Evolutionary conservation across 1,140 invertebrate species (phyloP).

Genomic region (Caenorhabditis briggsae): DNA sequence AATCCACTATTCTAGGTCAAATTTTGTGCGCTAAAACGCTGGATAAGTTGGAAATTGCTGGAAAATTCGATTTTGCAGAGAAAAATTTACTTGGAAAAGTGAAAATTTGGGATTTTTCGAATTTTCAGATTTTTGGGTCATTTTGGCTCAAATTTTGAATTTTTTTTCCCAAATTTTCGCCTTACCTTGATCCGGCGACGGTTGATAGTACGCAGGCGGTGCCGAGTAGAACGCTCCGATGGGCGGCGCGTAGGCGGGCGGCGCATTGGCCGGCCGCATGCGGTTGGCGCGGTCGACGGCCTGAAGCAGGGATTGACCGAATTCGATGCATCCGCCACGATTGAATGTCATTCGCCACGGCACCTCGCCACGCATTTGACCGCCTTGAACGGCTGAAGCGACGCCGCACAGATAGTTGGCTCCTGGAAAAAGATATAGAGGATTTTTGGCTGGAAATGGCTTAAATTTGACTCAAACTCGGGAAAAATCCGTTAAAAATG

Average conservation of each 20-base stretch:
- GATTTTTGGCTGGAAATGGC: neutral
- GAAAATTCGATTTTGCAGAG: no score
- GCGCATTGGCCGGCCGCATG: conserved; percentile 57
- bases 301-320: conserved; percentile 92
- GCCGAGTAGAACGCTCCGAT: conserved; percentile 59
- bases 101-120: no score
- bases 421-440: conserved; percentile 2
- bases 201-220: conserved; percentile 59
- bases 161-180: neutral
- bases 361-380: conserved; percentile 91
- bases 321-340: conserved; percentile 95
- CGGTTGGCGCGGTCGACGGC: conserved; percentile 88
- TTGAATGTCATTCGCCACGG: conserved; percentile 96
- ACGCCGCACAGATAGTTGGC: conserved; percentile 96
- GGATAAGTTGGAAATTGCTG: no score
- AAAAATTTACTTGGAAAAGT: no score
- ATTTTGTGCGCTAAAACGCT: no score
- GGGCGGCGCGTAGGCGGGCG: conserved; percentile 61
- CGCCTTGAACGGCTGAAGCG: conserved; percentile 90
- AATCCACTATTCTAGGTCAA: no score
- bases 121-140: no score
- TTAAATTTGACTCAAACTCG: neutral
- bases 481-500: neutral
- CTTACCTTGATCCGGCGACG: conserved; percentile 44
- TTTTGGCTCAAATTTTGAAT: neutral